Base-by-base conservation (phyloP, 2,888 invertebrate genomes). In the Athripsodes cinereus region DNA sequence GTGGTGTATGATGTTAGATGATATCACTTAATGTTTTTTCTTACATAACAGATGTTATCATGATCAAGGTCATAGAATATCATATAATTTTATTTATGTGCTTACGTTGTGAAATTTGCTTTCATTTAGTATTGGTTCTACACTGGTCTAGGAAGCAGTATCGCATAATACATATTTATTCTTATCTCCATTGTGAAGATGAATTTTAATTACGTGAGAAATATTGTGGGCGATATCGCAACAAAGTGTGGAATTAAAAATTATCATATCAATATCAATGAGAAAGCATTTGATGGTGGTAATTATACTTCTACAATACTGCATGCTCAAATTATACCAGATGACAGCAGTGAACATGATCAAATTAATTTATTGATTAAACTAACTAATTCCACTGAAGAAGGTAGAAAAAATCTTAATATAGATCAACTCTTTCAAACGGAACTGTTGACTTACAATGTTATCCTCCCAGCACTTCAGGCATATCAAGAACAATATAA, bases 391-490 rank as follows among this genome's bases (percentile, higher is more conserved):
- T 8, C 11, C 8, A 21, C 16, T 3, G 3, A 18, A 50, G 13
- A 16, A 8, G 22, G 16, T 13, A 26, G 26, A 50, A 3, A 22
- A n/a, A 20, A 5, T 50, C 2, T 26, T 26, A 20, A 22, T 26
- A 53, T 53, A n/a, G 57, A 59, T 22, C 55, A 53, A 51, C 21
- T 61, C 47, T 22, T 13, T 18, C n/a, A n/a, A 46, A 52, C 18
- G 11, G 61, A 61, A 48, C 46, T 49, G 10, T 58, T 21, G 18
- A 48, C 52, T 3, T 61, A 61, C 51, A 50, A 20, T 5, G 34
- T 13, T 1, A 22, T 61, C 3, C 21, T 61, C 16, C 58, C 58
- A 10, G 47, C 52, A 13, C 26, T 61, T 11, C 16, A 58, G 8
- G 34, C 6, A 11, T 19, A 53, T 16, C 61, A 56, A 18, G 48